These are phyloP conservation scores for Gisinianus flammeolus DNA, from an alignment of 2,888 invertebrate species.

Conservation along the genomic window DNA sequence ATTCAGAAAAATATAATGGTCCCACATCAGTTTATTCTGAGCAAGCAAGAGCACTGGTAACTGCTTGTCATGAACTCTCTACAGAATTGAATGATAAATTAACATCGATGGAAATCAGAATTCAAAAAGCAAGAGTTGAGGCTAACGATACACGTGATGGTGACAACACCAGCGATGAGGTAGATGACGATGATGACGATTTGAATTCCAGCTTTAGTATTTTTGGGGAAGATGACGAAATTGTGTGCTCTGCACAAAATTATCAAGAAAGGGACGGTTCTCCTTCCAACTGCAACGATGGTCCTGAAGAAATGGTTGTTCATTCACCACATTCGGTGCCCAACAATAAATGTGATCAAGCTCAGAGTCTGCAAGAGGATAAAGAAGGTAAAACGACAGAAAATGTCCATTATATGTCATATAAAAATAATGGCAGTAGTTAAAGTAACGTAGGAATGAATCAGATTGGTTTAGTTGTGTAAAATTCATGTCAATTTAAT, in stretches of 20 bases:
- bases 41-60: slow-evolving; percentile 81
- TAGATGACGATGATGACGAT: slow-evolving; percentile 35
- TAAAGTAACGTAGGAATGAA: slow-evolving; percentile 36
- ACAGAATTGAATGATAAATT: slow-evolving; percentile 59
- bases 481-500: not conserved
- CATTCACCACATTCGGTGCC: not conserved
- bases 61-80: slow-evolving; percentile 68
- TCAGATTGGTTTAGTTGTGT: not conserved
- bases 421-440: not conserved
- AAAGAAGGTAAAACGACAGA: slow-evolving; percentile 38
- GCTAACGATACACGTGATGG: slow-evolving; percentile 27
- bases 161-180: slow-evolving; percentile 28
- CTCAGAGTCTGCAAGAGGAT: slow-evolving; percentile 34
- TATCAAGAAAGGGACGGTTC: slow-evolving; percentile 39
- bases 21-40: slow-evolving; percentile 83
- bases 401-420: not conserved
- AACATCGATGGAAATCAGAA: slow-evolving; percentile 50
- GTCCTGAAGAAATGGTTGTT: slow-evolving; percentile 38
- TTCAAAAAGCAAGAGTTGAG: slow-evolving; percentile 34
- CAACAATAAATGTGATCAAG: not conserved
- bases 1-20: slow-evolving; percentile 91
- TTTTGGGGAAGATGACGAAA: slow-evolving; percentile 38
- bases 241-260: no score
- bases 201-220: no score
- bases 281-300: slow-evolving; percentile 34